Conservation (phyloP, 2,888 invertebrate species). For the Acronicta alni region DNA sequence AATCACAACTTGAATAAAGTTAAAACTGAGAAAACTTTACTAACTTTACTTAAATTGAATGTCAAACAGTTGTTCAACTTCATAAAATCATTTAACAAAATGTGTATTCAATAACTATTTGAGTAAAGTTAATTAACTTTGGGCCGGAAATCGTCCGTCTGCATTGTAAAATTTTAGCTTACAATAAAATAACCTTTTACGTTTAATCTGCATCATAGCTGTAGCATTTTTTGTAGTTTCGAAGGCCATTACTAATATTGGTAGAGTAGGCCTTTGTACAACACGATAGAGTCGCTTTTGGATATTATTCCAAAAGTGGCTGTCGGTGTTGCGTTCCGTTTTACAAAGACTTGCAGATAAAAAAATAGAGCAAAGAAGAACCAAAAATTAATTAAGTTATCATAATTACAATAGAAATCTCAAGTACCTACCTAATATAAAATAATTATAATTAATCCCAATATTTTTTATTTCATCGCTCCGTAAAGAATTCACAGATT, state of each 20-base stretch:
- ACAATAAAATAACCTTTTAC: slow-evolving; percentile 76
- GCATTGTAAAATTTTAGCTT: slow-evolving; percentile 49
- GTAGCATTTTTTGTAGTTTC: slow-evolving; percentile 69
- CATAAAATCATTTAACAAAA: slow-evolving; percentile 5
- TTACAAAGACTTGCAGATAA: slow-evolving; percentile 21
- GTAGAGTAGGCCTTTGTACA: slow-evolving; percentile 54
- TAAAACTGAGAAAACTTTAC: slow-evolving; percentile 37
- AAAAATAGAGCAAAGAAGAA: too few relatives aligned
- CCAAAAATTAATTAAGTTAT: too few relatives aligned
- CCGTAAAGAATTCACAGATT: too few relatives aligned
- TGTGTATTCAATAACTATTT: slow-evolving; percentile 3
- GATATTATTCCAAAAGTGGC: slow-evolving; percentile 8
- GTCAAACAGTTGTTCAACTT: slow-evolving; percentile 15
- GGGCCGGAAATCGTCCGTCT: slow-evolving; percentile 56
- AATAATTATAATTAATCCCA: too few relatives aligned
- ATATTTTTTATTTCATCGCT: too few relatives aligned
- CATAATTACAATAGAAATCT: too few relatives aligned
- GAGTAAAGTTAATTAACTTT: slow-evolving; percentile 25
- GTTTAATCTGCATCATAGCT: slow-evolving; percentile 71
- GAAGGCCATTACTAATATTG: slow-evolving; percentile 66
- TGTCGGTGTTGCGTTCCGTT: slow-evolving; percentile 46
- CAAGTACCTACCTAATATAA: too few relatives aligned
- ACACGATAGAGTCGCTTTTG: slow-evolving; percentile 68
- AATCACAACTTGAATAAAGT: slow-evolving; percentile 50
- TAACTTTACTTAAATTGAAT: slow-evolving; percentile 34